Percentiles rank a stretch among this genome's conserved stretches.
Conservation (phyloP, 2,888 invertebrate genomes). For the Eustalomyia histrio region DNA sequence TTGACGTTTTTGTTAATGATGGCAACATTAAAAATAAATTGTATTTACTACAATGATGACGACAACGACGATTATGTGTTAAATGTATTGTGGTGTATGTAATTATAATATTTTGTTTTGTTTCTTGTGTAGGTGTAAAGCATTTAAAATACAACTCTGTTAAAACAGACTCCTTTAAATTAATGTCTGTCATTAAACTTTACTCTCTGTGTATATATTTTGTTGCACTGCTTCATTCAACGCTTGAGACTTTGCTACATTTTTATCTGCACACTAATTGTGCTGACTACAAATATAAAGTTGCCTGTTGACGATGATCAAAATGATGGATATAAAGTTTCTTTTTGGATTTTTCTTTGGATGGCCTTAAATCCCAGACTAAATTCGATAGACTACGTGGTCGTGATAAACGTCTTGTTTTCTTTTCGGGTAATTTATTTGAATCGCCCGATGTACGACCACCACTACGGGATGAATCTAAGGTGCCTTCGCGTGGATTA, state of each 20-base stretch:
- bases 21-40: slow-evolving; percentile 55
- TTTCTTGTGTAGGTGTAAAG: slow-evolving; percentile 24
- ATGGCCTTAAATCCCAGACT: slow-evolving; percentile 86
- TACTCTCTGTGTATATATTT: not conserved
- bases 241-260: too few relatives aligned
- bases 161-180: slow-evolving; percentile 29
- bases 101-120: slow-evolving; percentile 4
- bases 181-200: slow-evolving; percentile 17
- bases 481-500: slow-evolving; percentile 85
- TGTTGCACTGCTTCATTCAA: not conserved
- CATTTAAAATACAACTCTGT: slow-evolving; percentile 26
- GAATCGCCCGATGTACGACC: slow-evolving; percentile 93
- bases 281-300: slow-evolving; percentile 78
- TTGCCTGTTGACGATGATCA: slow-evolving; percentile 80
- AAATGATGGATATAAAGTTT: slow-evolving; percentile 80
- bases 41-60: slow-evolving; percentile 49
- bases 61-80: slow-evolving; percentile 30
- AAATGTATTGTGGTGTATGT: slow-evolving; percentile 9
- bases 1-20: slow-evolving; percentile 48
- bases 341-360: slow-evolving; percentile 80
- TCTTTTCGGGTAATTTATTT: slow-evolving; percentile 88
- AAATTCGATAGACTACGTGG: slow-evolving; percentile 92
- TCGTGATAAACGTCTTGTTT: slow-evolving; percentile 89
- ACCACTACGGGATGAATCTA: slow-evolving; percentile 93
- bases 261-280: not conserved